Percentiles rank a stretch among this genome's conserved stretches.
Conservation (phyloP, 2,113 vertebrate genomes). For the pig (Sus scrofa) region DNA sequence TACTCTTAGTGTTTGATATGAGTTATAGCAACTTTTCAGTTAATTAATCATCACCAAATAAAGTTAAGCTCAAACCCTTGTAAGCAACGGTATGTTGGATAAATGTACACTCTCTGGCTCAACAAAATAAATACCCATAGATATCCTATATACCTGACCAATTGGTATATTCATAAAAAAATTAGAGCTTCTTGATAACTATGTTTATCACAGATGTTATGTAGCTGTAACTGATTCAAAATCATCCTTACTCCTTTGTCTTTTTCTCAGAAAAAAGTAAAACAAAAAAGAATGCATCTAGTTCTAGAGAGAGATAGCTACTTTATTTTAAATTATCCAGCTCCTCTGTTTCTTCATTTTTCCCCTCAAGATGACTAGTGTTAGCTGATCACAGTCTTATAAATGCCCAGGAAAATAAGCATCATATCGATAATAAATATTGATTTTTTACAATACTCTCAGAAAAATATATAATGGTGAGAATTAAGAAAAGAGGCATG, state of each 20-base stretch:
- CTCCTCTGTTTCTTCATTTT: neutral
- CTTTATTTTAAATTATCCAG: conserved; percentile 18
- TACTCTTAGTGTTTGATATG: neutral
- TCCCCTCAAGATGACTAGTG: neutral
- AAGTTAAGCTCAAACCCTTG: neutral
- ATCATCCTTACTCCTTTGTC: neutral
- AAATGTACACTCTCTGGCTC: neutral
- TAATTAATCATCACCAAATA: neutral
- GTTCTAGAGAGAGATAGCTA: neutral
- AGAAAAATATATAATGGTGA: neutral
- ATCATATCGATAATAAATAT: neutral
- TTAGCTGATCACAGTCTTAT: neutral
- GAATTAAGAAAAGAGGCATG: neutral
- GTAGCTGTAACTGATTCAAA: neutral
- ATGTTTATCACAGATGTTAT: neutral
- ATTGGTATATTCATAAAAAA: neutral
- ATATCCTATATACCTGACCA: neutral
- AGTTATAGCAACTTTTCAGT: neutral
- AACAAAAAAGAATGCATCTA: neutral
- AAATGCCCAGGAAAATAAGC: neutral
- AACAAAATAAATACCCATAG: neutral
- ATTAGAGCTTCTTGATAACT: neutral
- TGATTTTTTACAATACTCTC: neutral
- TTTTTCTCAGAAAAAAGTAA: neutral
- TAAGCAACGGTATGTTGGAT: neutral